Evolutionary conservation across 2,888 invertebrate species (phyloP).

Genomic region (Ichneumon xanthorius): DNA sequence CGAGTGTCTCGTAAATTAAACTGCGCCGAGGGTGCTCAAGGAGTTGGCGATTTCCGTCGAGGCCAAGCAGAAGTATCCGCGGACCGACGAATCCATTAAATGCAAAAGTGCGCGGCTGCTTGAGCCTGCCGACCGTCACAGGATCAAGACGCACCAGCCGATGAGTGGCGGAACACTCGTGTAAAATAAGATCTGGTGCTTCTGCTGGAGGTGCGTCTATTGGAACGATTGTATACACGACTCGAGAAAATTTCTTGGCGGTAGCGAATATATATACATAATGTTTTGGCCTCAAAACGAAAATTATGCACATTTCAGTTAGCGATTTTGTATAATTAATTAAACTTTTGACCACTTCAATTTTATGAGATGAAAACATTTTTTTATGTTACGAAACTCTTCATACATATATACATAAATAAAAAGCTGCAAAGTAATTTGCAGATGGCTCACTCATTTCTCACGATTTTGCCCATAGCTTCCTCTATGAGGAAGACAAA

Average conservation of each 20-base stretch:
- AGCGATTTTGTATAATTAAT: too few species aligned
- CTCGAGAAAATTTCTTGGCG: conserved; percentile 1
- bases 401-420: too few species aligned
- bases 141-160: conserved; percentile 19
- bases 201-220: background rate
- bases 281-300: too few species aligned
- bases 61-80: background rate
- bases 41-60: conserved; percentile 7
- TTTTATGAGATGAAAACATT: too few species aligned
- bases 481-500: too few species aligned
- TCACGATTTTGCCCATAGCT: too few species aligned
- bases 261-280: too few species aligned
- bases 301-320: too few species aligned
- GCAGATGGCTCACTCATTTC: too few species aligned
- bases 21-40: conserved; percentile 7
- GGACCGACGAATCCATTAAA: conserved; percentile 43
- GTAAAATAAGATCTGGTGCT: background rate
- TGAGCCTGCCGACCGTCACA: conserved; percentile 9
- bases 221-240: background rate
- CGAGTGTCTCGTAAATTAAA: conserved; percentile 53
- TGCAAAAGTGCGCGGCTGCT: background rate
- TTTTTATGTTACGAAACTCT: too few species aligned
- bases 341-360: too few species aligned
- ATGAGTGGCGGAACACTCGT: background rate
- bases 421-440: too few species aligned